These are phyloP conservation scores for Phalloptychus januarius DNA, from an alignment of 2,797 vertebrate species.

Conservation along the genomic window DNA sequence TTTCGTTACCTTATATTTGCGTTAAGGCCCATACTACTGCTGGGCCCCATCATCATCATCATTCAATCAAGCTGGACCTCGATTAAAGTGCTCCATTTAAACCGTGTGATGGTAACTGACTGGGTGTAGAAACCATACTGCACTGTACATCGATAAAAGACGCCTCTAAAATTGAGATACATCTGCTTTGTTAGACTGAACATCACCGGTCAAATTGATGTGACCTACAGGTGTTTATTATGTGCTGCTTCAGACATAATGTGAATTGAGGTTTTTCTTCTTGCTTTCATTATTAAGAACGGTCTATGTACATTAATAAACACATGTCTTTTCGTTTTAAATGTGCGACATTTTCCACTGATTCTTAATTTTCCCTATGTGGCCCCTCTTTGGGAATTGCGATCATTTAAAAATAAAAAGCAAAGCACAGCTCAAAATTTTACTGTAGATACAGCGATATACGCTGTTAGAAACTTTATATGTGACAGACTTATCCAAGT, in stretches of 20 bases:
- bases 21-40: constrained; percentile 58
- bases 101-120: background rate
- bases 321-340: background rate
- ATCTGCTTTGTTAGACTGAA: background rate
- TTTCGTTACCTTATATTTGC: constrained; percentile 32
- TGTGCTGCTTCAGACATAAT: background rate
- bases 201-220: constrained; percentile 23
- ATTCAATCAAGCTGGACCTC: constrained; percentile 24
- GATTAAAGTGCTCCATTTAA: background rate
- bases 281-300: background rate
- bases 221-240: constrained; percentile 11
- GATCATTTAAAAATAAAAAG: background rate
- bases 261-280: background rate
- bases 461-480: background rate
- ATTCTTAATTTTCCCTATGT: background rate
- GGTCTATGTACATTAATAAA: background rate
- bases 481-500: background rate
- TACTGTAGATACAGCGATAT: background rate
- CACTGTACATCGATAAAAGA: background rate
- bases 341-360: background rate
- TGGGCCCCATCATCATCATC: constrained; percentile 45
- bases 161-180: background rate
- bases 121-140: background rate
- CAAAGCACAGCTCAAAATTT: background rate
- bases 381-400: too few species aligned